Base-by-base conservation (phyloP, 2,113 vertebrate genomes). In the Aptenodytes forsteri region DNA sequence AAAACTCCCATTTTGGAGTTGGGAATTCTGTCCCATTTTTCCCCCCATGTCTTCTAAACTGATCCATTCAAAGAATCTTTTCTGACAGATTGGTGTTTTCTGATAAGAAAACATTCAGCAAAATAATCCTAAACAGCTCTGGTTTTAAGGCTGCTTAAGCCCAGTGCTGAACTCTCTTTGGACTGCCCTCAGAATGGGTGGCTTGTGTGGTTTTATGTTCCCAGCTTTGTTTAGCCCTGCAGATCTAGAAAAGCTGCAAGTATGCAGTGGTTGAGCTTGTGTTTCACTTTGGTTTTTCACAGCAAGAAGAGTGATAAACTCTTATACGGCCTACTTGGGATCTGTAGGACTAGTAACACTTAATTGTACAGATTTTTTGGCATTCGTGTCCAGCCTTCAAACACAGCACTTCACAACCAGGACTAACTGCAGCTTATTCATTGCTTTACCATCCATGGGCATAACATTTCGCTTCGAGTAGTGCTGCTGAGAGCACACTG, bases 391-490 rank as follows among this genome's bases (percentile, higher is more conserved):
- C 66, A 87, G 65, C 56, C 70, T 93, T 92, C 77, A n/a, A 79
- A 70, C 65, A 59, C 65, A 66, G 22, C 16, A 4, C 71, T 94
- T 91, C 86, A 32, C 0, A 13, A 92, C 76, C 86, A 71, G 94
- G 89, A 96, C 94, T 97, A 75, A 93, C 32, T 38, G 32, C 30
- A 87, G 83, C 49, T 80, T 95, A 67, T 86, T 95, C 97, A 66
- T 96, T 95, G 97, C 95, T 94, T 98, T 97, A 98, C 98, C 98
- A 98, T 98, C 97, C 98, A 98, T 98, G 98, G 98, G 97, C 97
- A 98, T 98, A 96, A 96, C 44, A 69, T 75, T 87, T 95, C 11
- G 2, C 95, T 92, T 70, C 0, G 7, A 92, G 90, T 42, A 18
- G 67, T 85, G 61, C 96, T 98, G 97, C 97, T 94, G 96, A 86